Evolutionary conservation across 2,888 invertebrate species (phyloP), one percentile per base, ranked within the genome.

Genomic region (Bombyx huttoni): DNA sequence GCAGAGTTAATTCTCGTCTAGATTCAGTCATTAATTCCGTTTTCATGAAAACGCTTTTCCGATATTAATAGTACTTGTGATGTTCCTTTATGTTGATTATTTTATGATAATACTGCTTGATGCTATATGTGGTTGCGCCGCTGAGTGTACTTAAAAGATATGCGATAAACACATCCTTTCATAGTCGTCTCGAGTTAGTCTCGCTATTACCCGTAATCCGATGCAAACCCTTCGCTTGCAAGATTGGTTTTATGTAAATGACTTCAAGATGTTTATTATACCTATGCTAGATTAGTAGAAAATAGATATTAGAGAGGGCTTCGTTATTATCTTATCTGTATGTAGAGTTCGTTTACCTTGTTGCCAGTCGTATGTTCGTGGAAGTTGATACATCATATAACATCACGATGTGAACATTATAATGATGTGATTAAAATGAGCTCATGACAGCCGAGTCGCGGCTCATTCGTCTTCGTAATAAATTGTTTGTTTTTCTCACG

Each of bases 401-500:
- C 7, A 14, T 14, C 12, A 33, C 48, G 34, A 34, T 48, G 34
- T 48, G 13, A 48, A n/a, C 48, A 66, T 68, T 67, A 68, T 64
- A 61, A 62, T 67, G 70, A 69, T 67, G 72, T 73, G 75, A 81
- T 80, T 78, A 73, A 75, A 79, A 73, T 65, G 65, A 68, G 40
- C 40, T 40, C 62, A 67, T 68, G 70, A 72, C 68, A 65, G 61
- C 60, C 54, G 52, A 53, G 55, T 55, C 55, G 51, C 53, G 53
- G 52, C 68, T 70, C 77, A 70, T 79, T 77, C 73, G 75, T 81
- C 81, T 76, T 73, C 70, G 68, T 79, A 79, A 83, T 73, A 81
- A 82, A 82, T 81, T 78, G 73, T 79, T 79, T 78, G 80, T 83
- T 82, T 82, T 79, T 78, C 75, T 68, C 67, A 60, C 67, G 63